Conservation (phyloP, 1,140 invertebrate species). For the Pemphigus obesinymphae region DNA sequence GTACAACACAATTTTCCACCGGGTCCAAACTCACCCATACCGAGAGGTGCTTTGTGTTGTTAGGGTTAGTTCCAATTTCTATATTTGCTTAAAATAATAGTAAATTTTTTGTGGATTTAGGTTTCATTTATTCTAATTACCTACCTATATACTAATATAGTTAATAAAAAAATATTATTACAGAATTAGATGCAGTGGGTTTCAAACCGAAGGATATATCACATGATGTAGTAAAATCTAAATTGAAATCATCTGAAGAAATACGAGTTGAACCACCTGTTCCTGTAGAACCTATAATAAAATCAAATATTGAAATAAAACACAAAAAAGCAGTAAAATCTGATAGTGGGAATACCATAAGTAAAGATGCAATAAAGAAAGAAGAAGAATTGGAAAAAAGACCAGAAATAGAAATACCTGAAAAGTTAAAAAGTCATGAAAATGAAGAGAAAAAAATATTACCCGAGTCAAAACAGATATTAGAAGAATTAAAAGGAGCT, state of each 20-base stretch:
- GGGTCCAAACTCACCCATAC: too few relatives aligned
- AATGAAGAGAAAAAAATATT: conserved; percentile 57
- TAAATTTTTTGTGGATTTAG: background rate
- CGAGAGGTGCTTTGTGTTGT: too few relatives aligned
- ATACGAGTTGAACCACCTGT: conserved; percentile 41
- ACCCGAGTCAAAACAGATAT: conserved; percentile 57
- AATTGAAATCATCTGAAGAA: conserved; percentile 34
- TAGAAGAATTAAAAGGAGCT: conserved; percentile 56
- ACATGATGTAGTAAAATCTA: background rate
- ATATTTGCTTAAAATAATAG: background rate
- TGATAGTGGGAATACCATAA: conserved; percentile 50
- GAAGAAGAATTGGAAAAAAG: conserved; percentile 54
- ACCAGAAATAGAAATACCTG: conserved; percentile 54
- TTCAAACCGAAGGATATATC: background rate
- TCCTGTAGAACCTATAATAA: conserved; percentile 32
- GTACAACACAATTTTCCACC: too few relatives aligned
- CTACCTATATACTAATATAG: background rate
- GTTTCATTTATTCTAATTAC: background rate
- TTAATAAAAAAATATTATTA: background rate
- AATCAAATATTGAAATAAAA: conserved; percentile 5
- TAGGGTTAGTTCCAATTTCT: too few relatives aligned
- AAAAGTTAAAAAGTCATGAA: conserved; percentile 57
- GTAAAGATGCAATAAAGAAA: conserved; percentile 54
- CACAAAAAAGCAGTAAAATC: conserved; percentile 43
- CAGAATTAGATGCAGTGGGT: background rate